phyloP scores from a whole-genome alignment of 2,888 invertebrate species.

The Dicroscelio sp. region DNA sequence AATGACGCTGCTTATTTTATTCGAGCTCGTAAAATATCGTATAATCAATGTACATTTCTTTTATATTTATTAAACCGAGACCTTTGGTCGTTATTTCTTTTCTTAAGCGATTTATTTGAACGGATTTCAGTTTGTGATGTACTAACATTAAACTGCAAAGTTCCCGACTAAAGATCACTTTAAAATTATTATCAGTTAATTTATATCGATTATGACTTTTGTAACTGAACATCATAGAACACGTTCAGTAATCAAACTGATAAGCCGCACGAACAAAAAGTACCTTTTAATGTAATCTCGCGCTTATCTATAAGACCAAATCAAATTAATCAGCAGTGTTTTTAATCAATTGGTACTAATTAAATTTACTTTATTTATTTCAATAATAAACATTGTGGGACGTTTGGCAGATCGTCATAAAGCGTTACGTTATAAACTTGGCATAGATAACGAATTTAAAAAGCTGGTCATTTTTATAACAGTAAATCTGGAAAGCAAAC shows the following conservation, averaged over 20 bases:
- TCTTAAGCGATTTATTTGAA: no score
- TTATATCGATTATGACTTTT: not conserved
- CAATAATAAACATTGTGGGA: not conserved
- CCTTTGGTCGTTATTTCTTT: no score
- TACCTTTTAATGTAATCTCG: not conserved
- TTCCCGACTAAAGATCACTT: not conserved
- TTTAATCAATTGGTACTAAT: not conserved
- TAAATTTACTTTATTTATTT: not conserved
- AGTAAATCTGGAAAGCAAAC: slow-evolving; percentile 50
- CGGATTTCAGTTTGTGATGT: no score
- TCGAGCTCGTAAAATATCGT: no score
- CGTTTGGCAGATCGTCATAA: not conserved
- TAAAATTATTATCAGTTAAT: slow-evolving; percentile 1
- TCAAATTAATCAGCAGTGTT: not conserved
- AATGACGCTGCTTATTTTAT: no score
- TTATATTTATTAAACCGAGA: no score
- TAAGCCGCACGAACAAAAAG: not conserved
- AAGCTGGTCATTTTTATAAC: slow-evolving; percentile 58
- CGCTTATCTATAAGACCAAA: not conserved
- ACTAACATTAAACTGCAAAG: not conserved
- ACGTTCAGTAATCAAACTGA: not conserved
- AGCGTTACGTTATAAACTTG: slow-evolving; percentile 41
- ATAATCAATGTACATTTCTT: no score
- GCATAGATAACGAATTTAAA: slow-evolving; percentile 56
- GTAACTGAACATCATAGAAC: slow-evolving; percentile 2